These are phyloP conservation scores for Trididemnum clinides DNA, from an alignment of 23 tunicate species.

Conservation along the genomic window DNA sequence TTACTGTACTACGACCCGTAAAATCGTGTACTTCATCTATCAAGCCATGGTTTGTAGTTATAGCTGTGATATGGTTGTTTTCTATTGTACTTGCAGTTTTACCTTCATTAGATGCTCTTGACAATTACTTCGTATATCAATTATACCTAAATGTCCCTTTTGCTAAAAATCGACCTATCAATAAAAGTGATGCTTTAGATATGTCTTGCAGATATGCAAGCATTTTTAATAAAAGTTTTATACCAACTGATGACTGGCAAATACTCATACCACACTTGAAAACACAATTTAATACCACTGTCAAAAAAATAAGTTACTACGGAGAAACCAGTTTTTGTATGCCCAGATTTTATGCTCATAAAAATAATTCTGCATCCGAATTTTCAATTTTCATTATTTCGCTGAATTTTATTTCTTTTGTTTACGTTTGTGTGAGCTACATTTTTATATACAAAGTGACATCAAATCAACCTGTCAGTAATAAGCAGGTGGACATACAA, in stretches of 20 bases:
- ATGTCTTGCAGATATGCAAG: not conserved
- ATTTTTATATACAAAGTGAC: not conserved
- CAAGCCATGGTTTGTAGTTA: not conserved
- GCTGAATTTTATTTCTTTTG: slow-evolving; percentile 11
- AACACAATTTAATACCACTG: not conserved
- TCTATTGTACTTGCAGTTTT: not conserved
- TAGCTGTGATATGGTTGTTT: not conserved
- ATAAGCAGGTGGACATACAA: not conserved
- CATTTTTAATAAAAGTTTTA: not conserved
- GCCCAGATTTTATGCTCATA: slow-evolving; percentile 15
- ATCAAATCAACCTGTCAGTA: not conserved
- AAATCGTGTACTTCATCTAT: not conserved
- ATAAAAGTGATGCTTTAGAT: not conserved
- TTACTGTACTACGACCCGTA: not conserved
- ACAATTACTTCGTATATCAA: not conserved
- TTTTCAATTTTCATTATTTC: not conserved
- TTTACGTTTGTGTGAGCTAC: slow-evolving; percentile 3
- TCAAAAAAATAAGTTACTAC: not conserved
- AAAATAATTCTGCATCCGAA: not conserved
- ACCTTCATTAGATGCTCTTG: not conserved
- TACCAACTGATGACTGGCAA: not conserved
- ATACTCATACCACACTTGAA: not conserved
- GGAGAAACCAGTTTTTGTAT: slow-evolving; percentile 23
- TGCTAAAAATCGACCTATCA: not conserved
- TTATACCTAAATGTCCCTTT: not conserved